Conservation (phyloP, 1,140 invertebrate genomes). For the Oryzaephilus surinamensis region DNA sequence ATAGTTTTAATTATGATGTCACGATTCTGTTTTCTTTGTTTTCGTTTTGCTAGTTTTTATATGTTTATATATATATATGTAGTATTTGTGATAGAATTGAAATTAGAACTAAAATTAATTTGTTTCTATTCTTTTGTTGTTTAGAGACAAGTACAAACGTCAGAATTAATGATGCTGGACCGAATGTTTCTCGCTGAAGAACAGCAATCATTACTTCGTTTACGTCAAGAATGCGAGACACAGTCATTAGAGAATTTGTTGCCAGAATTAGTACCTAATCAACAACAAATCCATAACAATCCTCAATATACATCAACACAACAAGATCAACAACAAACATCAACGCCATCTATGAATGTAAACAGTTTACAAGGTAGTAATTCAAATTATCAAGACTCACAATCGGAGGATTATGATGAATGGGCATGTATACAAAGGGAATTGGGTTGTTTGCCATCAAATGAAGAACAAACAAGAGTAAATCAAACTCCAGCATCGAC, state of each 20-base stretch:
- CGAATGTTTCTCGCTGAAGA: conserved; percentile 59
- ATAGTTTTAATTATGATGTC: too few relatives aligned
- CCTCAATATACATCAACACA: conserved; percentile 1
- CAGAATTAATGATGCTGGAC: conserved; percentile 63
- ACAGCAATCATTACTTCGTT: conserved; percentile 45
- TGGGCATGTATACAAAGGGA: conserved; percentile 61
- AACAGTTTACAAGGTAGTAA: not conserved
- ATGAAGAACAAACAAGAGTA: too few relatives aligned
- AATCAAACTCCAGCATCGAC: not conserved
- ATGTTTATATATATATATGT: too few relatives aligned
- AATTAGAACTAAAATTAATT: conserved; percentile 1
- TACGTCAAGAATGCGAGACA: conserved; percentile 37
- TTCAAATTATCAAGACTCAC: too few relatives aligned
- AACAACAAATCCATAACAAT: not conserved
- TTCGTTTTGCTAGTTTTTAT: too few relatives aligned
- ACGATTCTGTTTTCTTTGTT: too few relatives aligned
- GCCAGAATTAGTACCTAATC: conserved; percentile 9
- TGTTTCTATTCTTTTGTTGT: too few relatives aligned
- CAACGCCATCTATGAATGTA: not conserved
- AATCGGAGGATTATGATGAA: conserved; percentile 49
- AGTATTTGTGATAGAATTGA: conserved; percentile 3
- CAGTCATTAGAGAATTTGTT: too few relatives aligned
- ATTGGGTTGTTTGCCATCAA: conserved; percentile 40
- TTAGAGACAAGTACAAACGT: conserved; percentile 54
- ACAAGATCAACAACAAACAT: conserved; percentile 4